Base-by-base conservation (phyloP, 2,888 invertebrate genomes). In the Steinernema scapterisci region DNA sequence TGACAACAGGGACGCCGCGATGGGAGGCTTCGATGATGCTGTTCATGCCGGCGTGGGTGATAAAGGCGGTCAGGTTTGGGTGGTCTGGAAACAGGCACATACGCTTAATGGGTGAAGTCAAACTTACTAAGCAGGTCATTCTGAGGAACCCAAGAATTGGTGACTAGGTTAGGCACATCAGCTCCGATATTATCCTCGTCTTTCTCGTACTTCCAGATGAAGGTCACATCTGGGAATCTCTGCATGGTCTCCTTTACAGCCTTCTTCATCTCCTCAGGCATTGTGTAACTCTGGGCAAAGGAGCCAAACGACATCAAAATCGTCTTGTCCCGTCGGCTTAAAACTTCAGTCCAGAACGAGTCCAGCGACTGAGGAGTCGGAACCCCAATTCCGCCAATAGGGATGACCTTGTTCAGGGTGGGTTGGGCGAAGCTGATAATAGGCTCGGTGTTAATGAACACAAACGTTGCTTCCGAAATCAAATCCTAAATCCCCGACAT, bases 1-100 rank as follows among this genome's bases (percentile, higher is more conserved):
- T 87, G 0, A 89, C 84, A 79, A 88, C 86, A n/a, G 89, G 89
- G 6, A 88, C 86, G 19, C 86, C 87, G 74, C 84, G 83, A 76
- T 87, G 85, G 31, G 87, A 90, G 0, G 92, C 91, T 87, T 93
- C 93, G 0, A 92, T 91, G 31, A 91, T 87, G 72, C 93, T 92
- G 81, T 92, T 89, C 82, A 92, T 90, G 0, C 93, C 93, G 0
- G 92, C 92, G 84, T 93, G 93, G 0, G 92, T 91, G 79, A 93
- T 90, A 82, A 92, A 93, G 0, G 91, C 91, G 23, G 11, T 21
- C 5, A 54, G 23, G 21, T 54, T 54, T 2, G 19, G 21, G 13
- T 54, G 54, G 25, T 48, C 48, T 48, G 48, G 13, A 16, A 48
- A n/a, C 2, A 3, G 13, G 5, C n/a, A 19, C 5, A n/a, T n/a